Percentiles rank a stretch among this genome's conserved stretches.
phyloP scores from a whole-genome alignment of 1,140 invertebrate genomes.

The Littorina saxatilis region DNA sequence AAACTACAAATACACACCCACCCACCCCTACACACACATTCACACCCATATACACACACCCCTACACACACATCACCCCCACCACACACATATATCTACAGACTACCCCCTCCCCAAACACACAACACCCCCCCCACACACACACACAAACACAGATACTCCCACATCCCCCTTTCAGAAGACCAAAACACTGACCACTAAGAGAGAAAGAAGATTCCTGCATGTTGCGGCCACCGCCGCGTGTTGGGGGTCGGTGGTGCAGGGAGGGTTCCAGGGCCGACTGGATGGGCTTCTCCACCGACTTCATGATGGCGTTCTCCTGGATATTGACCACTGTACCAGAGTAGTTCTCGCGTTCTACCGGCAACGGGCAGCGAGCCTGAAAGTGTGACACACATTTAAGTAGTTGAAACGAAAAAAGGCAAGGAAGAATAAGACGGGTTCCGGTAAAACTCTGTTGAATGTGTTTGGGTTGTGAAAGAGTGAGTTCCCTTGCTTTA shows the following conservation, averaged over 20 bases:
- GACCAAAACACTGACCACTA: conserved; percentile 88
- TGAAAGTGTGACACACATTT: no score
- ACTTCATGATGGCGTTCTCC: conserved; percentile 35
- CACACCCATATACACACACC: not conserved
- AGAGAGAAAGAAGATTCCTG: conserved; percentile 97
- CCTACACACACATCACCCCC: not conserved
- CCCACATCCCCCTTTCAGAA: no score
- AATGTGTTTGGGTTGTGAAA: no score
- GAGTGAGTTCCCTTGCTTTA: no score
- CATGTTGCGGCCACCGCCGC: conserved; percentile 85
- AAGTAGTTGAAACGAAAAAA: not conserved
- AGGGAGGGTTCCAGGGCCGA: conserved; percentile 17
- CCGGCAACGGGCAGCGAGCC: conserved; percentile 68
- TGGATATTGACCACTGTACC: conserved; percentile 68
- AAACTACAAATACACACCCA: no score
- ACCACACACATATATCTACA: not conserved
- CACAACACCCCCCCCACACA: no score
- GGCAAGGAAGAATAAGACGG: no score
- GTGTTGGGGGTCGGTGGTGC: conserved; percentile 74
- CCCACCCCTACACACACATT: not conserved
- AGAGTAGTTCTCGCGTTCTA: conserved; percentile 74
- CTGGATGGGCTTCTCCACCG: conserved; percentile 53
- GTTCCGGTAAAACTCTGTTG: no score
- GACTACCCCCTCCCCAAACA: no score
- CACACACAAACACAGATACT: no score